Evolutionary conservation across 1,140 invertebrate species (phyloP).

Genomic region (Hyles vespertilio): DNA sequence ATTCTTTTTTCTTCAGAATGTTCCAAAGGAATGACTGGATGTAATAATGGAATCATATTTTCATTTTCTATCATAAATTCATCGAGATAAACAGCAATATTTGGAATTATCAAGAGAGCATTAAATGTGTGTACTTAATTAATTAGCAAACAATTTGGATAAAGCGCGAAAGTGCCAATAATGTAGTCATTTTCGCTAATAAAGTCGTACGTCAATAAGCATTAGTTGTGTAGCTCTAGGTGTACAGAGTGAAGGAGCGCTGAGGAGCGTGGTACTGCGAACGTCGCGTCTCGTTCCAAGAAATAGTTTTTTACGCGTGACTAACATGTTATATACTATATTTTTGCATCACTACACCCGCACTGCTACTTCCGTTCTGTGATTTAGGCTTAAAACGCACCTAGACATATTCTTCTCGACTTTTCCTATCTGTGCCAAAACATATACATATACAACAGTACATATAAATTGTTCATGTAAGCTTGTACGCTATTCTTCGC

Average conservation of each 20-base stretch:
- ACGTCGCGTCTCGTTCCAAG: slow-evolving; percentile 13
- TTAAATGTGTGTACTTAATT: slow-evolving; percentile 2
- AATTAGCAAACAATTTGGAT: background rate
- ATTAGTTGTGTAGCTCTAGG: slow-evolving; percentile 12
- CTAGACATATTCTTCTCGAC: slow-evolving; percentile 39
- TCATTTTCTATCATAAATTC: too few species aligned
- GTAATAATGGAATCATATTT: too few species aligned
- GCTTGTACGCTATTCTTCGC: background rate
- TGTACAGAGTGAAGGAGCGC: too few species aligned
- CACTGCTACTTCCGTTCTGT: slow-evolving; percentile 70
- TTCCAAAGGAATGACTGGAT: too few species aligned
- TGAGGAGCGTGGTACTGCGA: too few species aligned
- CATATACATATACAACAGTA: slow-evolving; percentile 23
- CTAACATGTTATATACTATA: slow-evolving; percentile 43
- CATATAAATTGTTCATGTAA: slow-evolving; percentile 14
- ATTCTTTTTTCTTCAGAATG: too few species aligned
- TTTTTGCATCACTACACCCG: slow-evolving; percentile 65
- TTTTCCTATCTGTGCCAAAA: slow-evolving; percentile 70
- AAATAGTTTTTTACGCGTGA: slow-evolving; percentile 52
- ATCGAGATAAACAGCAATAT: too few species aligned
- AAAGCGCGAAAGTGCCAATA: slow-evolving; percentile 39
- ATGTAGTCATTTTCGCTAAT: slow-evolving; percentile 45
- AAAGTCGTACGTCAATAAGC: slow-evolving; percentile 48
- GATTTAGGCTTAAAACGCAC: slow-evolving; percentile 66
- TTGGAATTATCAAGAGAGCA: slow-evolving; percentile 19